A percentile compares a stretch with the other conserved stretches of the same genome.
Conservation (phyloP, 2,888 invertebrate genomes). For the Lasioglossum vierecki region DNA sequence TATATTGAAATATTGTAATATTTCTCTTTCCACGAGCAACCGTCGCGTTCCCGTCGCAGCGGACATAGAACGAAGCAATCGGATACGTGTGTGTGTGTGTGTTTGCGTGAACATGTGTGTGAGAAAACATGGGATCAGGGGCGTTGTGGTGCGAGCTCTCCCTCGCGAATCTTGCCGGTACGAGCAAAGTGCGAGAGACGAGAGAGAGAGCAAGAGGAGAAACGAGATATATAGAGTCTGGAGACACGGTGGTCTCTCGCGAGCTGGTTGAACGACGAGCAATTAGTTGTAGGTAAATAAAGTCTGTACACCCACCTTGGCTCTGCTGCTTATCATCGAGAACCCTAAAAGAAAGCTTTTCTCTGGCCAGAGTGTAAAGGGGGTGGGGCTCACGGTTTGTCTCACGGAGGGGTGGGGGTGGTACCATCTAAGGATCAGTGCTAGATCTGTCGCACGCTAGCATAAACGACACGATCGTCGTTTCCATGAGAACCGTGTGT, state of each 20-base stretch:
- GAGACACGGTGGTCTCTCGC: constrained; percentile 46
- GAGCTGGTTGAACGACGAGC: constrained; percentile 72
- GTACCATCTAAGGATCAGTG: constrained; percentile 74
- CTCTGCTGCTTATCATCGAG: constrained; percentile 73
- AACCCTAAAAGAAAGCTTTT: constrained; percentile 69
- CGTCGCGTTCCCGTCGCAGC: not conserved
- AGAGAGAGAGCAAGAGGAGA: constrained; percentile 22
- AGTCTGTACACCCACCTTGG: constrained; percentile 80
- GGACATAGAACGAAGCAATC: not conserved
- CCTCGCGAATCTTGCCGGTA: constrained; percentile 2
- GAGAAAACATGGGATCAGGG: constrained; percentile 15
- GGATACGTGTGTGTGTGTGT: not conserved
- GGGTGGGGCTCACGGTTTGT: constrained; percentile 20
- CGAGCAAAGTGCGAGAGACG: constrained; percentile 20
- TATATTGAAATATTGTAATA: no score
- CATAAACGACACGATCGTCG: constrained; percentile 4
- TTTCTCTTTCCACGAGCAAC: not conserved
- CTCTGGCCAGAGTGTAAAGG: not conserved
- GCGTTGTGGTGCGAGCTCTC: constrained; percentile 15
- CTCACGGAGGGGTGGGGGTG: constrained; percentile 39
- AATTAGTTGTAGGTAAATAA: constrained; percentile 76
- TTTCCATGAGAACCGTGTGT: not conserved
- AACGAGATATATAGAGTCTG: constrained; percentile 22
- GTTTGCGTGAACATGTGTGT: constrained; percentile 4
- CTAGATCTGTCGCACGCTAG: constrained; percentile 60